These are phyloP conservation scores for Dolichopus griseipennis DNA, from an alignment of 2,888 invertebrate species.

Conservation along the genomic window DNA sequence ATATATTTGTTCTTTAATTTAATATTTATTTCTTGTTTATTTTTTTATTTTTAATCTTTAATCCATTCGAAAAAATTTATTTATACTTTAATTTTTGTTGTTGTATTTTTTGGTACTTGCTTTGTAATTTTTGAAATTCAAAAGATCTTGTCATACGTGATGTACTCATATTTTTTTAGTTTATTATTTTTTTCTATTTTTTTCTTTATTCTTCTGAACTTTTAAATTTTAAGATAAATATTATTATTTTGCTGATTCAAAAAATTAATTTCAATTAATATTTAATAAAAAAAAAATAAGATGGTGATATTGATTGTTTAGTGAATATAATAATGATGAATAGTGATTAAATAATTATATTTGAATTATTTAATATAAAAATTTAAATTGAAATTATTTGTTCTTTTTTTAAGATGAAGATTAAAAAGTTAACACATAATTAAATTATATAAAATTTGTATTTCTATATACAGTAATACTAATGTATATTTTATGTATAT, in stretches of 20 bases:
- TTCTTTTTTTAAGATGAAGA: neutral
- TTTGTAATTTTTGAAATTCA: neutral
- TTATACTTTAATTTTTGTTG: neutral
- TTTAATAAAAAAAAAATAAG: neutral
- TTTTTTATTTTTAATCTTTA: neutral
- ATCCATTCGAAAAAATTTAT: neutral
- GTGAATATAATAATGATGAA: neutral
- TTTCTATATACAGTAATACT: too few species aligned
- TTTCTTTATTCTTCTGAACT: neutral
- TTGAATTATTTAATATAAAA: too few species aligned
- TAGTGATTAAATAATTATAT: too few species aligned
- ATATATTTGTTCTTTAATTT: neutral
- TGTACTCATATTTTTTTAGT: neutral
- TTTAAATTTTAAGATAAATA: slow-evolving; percentile 5
- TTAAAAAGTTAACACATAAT: too few species aligned
- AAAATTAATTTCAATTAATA: slow-evolving; percentile 4
- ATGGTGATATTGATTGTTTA: neutral
- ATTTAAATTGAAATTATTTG: too few species aligned
- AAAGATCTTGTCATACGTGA: neutral
- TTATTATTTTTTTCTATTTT: too few species aligned
- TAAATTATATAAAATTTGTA: too few species aligned
- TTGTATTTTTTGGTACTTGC: neutral
- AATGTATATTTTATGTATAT: too few species aligned
- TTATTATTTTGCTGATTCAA: neutral
- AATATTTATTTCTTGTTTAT: neutral